These are phyloP conservation scores for Parnassius smintheus DNA, from an alignment of 2,888 invertebrate species.

Conservation along the genomic window DNA sequence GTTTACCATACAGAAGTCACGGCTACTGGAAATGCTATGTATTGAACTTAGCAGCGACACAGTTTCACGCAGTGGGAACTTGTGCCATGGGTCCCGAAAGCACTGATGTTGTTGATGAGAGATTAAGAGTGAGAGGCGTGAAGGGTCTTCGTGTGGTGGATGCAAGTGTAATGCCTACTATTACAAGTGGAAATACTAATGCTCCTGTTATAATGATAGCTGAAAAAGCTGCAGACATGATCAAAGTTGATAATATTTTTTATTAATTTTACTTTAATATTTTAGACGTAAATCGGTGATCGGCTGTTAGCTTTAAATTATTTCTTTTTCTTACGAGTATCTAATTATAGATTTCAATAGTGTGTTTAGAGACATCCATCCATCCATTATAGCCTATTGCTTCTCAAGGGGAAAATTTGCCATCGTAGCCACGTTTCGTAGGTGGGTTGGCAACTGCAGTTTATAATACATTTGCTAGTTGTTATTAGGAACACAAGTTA, in stretches of 20 bases:
- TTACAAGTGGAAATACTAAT: conserved; percentile 78
- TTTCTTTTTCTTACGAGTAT: no score
- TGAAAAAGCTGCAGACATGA: conserved; percentile 45
- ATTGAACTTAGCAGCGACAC: conserved; percentile 75
- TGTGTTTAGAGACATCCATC: no score
- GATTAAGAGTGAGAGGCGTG: conserved; percentile 55
- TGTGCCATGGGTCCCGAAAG: conserved; percentile 83
- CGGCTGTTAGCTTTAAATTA: no score
- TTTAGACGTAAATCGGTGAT: no score
- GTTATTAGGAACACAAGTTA: no score
- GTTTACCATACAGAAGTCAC: conserved; percentile 35
- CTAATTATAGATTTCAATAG: no score
- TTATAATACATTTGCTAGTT: no score
- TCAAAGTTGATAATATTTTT: conserved; percentile 33
- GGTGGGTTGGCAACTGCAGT: no score
- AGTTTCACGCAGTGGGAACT: conserved; percentile 86
- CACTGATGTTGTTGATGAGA: conserved; percentile 82
- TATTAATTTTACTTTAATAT: no score
- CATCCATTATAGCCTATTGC: no score
- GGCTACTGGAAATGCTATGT: conserved; percentile 54
- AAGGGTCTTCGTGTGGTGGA: conserved; percentile 42
- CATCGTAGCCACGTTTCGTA: no score
- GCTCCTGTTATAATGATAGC: conserved; percentile 60
- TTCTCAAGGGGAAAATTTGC: no score
- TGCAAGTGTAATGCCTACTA: conserved; percentile 69